Percentiles rank a stretch among this genome's conserved stretches.
Conservation (phyloP, 2,888 invertebrate genomes). For the Candidula unifasciata region DNA sequence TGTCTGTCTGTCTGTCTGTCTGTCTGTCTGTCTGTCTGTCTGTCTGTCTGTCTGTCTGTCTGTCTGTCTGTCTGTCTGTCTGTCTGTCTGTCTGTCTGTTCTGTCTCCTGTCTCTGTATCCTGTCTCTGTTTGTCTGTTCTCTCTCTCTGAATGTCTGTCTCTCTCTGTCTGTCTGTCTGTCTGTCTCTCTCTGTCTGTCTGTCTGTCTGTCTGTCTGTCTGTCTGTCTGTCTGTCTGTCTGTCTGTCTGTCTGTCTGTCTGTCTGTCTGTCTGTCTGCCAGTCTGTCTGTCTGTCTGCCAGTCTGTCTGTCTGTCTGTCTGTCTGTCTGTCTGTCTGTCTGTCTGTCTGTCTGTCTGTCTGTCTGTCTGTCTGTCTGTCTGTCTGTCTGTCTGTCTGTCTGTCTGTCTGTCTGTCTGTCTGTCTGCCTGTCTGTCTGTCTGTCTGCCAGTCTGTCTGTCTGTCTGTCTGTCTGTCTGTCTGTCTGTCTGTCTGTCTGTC, state of each 20-base stretch:
- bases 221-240: no score
- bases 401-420: not conserved
- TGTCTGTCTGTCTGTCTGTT: not conserved
- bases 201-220: no score
- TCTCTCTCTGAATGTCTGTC: conserved; percentile 30
- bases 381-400: not conserved
- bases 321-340: not conserved
- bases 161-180: no score
- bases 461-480: not conserved
- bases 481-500: no score
- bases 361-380: not conserved
- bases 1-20: not conserved
- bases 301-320: not conserved
- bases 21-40: not conserved
- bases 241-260: no score
- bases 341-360: not conserved
- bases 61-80: not conserved
- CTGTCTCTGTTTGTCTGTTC: conserved; percentile 68
- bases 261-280: not conserved
- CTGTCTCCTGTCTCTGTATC: not conserved
- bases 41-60: not conserved
- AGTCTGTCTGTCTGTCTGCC: no score
- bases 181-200: no score
- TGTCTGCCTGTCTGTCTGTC: no score
- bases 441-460: no score